phyloP scores from a whole-genome alignment of 2,888 invertebrate genomes.

The Dendrolimus houi region DNA sequence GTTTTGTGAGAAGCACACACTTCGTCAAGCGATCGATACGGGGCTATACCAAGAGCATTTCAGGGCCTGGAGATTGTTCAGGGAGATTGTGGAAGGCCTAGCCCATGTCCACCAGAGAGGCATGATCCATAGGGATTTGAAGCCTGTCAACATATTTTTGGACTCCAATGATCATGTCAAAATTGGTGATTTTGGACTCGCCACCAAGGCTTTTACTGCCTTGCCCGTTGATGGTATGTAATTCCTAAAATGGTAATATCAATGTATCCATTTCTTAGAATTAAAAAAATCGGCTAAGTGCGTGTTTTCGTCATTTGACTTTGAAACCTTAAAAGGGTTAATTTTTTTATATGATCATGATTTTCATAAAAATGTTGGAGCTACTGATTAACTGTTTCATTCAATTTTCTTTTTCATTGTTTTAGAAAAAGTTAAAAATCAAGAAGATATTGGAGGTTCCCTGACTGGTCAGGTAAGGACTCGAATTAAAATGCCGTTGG shows the following conservation, averaged over 20 bases:
- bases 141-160: slow-evolving; percentile 95
- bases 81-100: slow-evolving; percentile 93
- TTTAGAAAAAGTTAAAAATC: slow-evolving; percentile 17
- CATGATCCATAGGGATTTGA: slow-evolving; percentile 90
- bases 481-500: too few relatives aligned
- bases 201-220: slow-evolving; percentile 81
- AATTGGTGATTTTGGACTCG: slow-evolving; percentile 98
- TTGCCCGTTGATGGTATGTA: slow-evolving; percentile 59
- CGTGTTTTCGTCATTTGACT: too few relatives aligned
- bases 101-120: slow-evolving; percentile 96
- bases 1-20: slow-evolving; percentile 97
- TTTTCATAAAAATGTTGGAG: too few relatives aligned
- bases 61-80: slow-evolving; percentile 92
- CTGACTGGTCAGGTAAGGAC: slow-evolving; percentile 56
- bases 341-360: too few relatives aligned
- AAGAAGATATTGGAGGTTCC: slow-evolving; percentile 57
- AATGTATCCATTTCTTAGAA: too few relatives aligned
- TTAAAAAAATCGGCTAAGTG: too few relatives aligned
- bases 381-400: too few relatives aligned
- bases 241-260: too few relatives aligned
- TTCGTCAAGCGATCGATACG: slow-evolving; percentile 90
- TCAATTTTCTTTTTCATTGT: not conserved
- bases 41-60: slow-evolving; percentile 85
- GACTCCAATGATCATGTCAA: slow-evolving; percentile 96
- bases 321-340: too few relatives aligned